These are phyloP conservation scores for Tragelaphus imberbis DNA, from an alignment of 2,113 vertebrate genomes.

Conservation along the genomic window DNA sequence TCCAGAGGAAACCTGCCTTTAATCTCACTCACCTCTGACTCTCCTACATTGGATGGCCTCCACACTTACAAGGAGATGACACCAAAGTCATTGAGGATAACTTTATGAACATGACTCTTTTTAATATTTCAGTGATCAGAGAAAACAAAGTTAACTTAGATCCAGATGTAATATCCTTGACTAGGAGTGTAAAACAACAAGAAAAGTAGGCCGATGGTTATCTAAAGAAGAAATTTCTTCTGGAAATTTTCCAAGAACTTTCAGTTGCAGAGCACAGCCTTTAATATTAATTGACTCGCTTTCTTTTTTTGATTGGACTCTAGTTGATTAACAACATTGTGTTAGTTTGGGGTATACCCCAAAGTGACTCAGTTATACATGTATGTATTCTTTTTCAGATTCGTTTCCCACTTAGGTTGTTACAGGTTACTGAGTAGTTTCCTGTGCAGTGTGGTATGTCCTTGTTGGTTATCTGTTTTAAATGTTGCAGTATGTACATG, in stretches of 20 bases:
- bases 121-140: not conserved
- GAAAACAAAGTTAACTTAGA: not conserved
- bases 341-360: not conserved
- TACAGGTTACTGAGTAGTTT: not conserved
- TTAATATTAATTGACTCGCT: not conserved
- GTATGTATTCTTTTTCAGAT: not conserved
- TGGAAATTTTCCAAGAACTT: not conserved
- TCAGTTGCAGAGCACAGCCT: not conserved
- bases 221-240: not conserved
- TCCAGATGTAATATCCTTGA: not conserved
- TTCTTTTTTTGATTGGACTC: not conserved
- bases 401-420: not conserved
- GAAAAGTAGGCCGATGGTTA: not conserved
- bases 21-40: not conserved
- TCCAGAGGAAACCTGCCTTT: conserved; percentile 17
- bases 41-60: not conserved
- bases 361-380: not conserved
- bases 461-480: not conserved
- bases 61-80: not conserved
- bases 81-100: not conserved
- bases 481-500: not conserved
- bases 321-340: not conserved
- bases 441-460: not conserved
- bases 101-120: not conserved
- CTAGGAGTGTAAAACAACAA: not conserved